Percentiles rank a stretch among this genome's conserved stretches.
These are phyloP conservation scores for Noctilio leporinus DNA, from an alignment of 2,113 vertebrate species.

Conservation along the genomic window DNA sequence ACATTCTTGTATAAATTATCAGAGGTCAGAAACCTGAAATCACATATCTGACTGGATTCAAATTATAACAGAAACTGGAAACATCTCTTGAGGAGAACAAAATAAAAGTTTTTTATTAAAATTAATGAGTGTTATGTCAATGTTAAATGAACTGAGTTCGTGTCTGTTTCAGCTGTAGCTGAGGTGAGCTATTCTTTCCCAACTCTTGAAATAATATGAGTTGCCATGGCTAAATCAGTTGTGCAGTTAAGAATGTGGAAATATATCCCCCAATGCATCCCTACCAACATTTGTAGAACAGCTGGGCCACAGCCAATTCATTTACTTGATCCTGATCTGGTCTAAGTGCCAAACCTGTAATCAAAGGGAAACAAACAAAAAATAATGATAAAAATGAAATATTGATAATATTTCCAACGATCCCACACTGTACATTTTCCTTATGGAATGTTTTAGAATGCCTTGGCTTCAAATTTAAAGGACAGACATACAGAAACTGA, in stretches of 20 bases:
- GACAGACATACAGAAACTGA: background rate
- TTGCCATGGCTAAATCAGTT: background rate
- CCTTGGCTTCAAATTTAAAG: background rate
- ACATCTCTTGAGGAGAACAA: constrained; percentile 20
- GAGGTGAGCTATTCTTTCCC: background rate
- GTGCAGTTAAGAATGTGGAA: background rate
- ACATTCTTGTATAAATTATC: constrained; percentile 22
- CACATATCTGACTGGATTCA: constrained; percentile 1
- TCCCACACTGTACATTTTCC: background rate
- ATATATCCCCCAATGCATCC: background rate
- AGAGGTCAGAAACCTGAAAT: constrained; percentile 32
- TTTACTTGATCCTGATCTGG: background rate
- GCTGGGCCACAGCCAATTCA: background rate
- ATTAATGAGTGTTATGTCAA: background rate
- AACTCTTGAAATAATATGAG: background rate
- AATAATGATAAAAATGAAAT: background rate
- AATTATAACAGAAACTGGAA: constrained; percentile 18
- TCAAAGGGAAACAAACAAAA: background rate
- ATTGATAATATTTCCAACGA: background rate
- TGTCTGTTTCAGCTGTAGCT: background rate
- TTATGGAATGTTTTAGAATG: background rate
- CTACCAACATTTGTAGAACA: background rate
- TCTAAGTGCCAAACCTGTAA: background rate
- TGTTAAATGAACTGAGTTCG: background rate
- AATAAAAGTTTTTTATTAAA: constrained; percentile 35